Conservation (phyloP, 2,888 invertebrate species). For the Villa cingulata region DNA sequence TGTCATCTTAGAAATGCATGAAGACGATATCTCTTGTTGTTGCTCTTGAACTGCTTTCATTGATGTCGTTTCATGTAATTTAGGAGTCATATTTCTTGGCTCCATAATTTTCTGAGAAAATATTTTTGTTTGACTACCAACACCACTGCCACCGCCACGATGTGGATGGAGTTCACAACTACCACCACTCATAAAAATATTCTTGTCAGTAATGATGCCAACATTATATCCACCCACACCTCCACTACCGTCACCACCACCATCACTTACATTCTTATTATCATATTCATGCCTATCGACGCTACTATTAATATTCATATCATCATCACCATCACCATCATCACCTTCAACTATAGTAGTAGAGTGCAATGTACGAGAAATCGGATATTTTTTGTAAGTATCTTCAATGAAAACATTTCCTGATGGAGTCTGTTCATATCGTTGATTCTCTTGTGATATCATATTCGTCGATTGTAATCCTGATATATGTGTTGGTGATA, state of each 20-base stretch:
- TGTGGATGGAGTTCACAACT: background rate
- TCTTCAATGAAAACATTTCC: background rate
- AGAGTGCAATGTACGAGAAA: background rate
- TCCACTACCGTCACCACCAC: background rate
- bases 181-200: background rate
- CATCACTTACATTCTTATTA: too few relatives aligned
- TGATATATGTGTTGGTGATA: background rate
- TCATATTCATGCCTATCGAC: too few relatives aligned
- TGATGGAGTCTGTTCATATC: background rate
- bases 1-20: background rate
- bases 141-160: too few relatives aligned
- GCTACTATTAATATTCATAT: too few relatives aligned
- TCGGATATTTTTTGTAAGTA: background rate
- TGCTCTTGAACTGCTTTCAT: background rate
- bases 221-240: background rate
- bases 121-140: background rate
- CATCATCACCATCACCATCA: background rate
- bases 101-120: background rate
- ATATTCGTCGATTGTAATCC: background rate
- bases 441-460: background rate
- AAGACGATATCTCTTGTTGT: background rate
- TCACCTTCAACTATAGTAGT: background rate
- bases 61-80: background rate
- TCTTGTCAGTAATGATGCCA: background rate
- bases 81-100: background rate